Percentiles rank a stretch among this genome's conserved stretches.
phyloP scores from a whole-genome alignment of 1,140 invertebrate genomes.

The Drosophila takahashii region DNA sequence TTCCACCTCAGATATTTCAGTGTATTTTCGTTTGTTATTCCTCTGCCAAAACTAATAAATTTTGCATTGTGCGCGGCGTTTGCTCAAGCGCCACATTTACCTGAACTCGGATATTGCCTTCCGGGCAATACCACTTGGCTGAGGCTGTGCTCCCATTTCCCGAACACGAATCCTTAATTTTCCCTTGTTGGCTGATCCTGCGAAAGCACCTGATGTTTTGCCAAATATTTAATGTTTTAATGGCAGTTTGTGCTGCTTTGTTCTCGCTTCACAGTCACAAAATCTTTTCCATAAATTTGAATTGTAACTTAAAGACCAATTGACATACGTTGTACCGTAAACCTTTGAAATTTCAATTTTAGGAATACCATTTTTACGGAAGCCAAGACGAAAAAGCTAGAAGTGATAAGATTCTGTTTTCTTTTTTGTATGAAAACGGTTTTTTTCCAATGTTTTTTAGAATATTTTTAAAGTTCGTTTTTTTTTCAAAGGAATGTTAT shows the following conservation, averaged over 20 bases:
- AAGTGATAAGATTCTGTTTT: too few species aligned
- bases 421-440: too few species aligned
- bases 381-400: too few species aligned
- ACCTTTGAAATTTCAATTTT: too few species aligned
- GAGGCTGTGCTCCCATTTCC: not conserved
- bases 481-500: too few species aligned
- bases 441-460: too few species aligned
- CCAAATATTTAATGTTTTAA: not conserved
- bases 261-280: too few species aligned
- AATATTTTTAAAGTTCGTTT: too few species aligned
- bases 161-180: not conserved
- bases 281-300: too few species aligned
- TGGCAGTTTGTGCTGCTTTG: not conserved
- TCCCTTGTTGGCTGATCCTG: not conserved
- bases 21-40: not conserved
- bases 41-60: not conserved
- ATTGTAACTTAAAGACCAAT: too few species aligned
- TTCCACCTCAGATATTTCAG: not conserved
- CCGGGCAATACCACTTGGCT: not conserved
- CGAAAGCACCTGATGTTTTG: not conserved
- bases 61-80: constrained; percentile 6
- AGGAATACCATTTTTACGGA: too few species aligned
- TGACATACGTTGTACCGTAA: too few species aligned
- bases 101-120: constrained; percentile 5
- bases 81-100: not conserved